These are phyloP conservation scores for Pteropus alecto DNA, from an alignment of 2,113 vertebrate genomes.

Conservation along the genomic window DNA sequence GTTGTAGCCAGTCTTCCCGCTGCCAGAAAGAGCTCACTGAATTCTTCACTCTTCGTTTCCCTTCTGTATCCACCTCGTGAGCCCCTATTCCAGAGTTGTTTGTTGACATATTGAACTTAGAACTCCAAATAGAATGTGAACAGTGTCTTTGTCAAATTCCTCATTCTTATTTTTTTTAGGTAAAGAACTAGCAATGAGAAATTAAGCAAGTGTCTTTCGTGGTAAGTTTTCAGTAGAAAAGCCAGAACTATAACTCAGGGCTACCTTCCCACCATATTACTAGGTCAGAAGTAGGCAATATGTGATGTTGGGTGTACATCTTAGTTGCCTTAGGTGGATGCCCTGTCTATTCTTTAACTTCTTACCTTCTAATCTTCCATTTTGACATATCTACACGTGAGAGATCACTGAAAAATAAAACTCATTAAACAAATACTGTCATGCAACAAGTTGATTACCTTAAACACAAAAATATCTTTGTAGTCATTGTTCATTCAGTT, in stretches of 20 bases:
- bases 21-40: background rate
- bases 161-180: background rate
- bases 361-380: background rate
- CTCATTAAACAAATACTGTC: background rate
- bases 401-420: background rate
- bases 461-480: background rate
- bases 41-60: background rate
- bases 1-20: background rate
- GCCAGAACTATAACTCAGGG: background rate
- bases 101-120: background rate
- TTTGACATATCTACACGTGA: background rate
- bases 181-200: background rate
- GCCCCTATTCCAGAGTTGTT: background rate
- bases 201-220: background rate
- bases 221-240: background rate
- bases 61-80: background rate
- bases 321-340: background rate
- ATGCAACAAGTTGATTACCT: background rate
- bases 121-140: background rate
- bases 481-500: background rate
- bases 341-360: background rate
- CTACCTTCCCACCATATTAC: background rate
- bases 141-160: background rate
- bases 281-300: background rate
- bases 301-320: rapidly evolving